These are phyloP conservation scores for Rhinopomastus cyanomelas DNA, from an alignment of 2,113 vertebrate species.

Conservation along the genomic window DNA sequence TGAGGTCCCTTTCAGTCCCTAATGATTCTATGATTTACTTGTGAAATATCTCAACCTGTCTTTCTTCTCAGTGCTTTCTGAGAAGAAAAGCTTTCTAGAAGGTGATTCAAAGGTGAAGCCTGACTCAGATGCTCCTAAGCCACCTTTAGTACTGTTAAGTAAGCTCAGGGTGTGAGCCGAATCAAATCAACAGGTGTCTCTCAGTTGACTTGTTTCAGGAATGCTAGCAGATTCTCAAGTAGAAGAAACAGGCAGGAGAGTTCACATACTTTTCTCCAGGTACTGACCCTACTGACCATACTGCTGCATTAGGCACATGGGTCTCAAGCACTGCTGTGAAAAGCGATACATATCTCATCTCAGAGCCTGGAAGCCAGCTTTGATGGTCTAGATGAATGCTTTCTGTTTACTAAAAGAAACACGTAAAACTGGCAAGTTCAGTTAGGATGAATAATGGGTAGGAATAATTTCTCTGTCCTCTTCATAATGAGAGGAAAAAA, in stretches of 20 bases:
- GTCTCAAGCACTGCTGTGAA: background rate
- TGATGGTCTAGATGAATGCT: background rate
- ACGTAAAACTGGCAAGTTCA: background rate
- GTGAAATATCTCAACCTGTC: background rate
- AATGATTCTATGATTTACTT: too few species aligned
- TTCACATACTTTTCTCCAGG: background rate
- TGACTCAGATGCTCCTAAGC: background rate
- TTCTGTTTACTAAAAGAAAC: background rate
- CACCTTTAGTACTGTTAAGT: background rate
- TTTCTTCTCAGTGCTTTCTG: background rate
- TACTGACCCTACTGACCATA: accelerated
- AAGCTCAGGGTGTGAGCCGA: background rate
- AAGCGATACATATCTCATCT: background rate
- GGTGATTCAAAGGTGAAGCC: background rate
- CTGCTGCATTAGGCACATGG: background rate
- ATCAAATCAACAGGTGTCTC: background rate
- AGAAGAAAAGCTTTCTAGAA: background rate
- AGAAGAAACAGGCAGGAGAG: background rate
- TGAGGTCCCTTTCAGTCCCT: too few species aligned
- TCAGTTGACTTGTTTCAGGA: background rate
- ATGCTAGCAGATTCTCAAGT: background rate
- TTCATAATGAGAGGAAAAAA: background rate
- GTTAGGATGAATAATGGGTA: background rate
- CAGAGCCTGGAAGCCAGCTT: background rate
- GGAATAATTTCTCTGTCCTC: background rate